Evolutionary conservation across 2,888 invertebrate genomes (phyloP).

Genomic region (Andrena bicolor): DNA sequence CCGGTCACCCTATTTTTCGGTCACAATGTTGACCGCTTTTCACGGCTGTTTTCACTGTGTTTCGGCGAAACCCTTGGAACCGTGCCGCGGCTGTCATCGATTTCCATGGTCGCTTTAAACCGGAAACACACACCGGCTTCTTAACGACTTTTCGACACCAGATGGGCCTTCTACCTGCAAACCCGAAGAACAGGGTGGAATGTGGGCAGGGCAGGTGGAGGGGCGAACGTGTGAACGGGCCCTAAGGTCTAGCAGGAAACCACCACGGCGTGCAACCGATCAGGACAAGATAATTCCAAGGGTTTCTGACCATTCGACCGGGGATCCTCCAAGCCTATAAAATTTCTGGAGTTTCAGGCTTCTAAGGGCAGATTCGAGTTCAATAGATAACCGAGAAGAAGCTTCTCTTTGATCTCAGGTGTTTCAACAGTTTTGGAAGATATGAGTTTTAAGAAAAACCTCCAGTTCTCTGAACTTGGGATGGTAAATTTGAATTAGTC

Average conservation of each 20-base stretch:
- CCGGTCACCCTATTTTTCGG: neutral
- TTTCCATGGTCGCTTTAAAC: slow-evolving; percentile 45
- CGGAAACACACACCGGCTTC: slow-evolving; percentile 53
- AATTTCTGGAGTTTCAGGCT: neutral
- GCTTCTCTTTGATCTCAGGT: neutral
- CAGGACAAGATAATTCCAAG: slow-evolving; percentile 50
- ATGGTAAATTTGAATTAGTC: too few species aligned
- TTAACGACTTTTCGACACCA: slow-evolving; percentile 69
- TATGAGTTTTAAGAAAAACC: too few species aligned
- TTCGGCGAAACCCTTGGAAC: slow-evolving; percentile 29
- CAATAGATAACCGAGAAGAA: neutral
- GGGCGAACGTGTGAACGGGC: slow-evolving; percentile 6
- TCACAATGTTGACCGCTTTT: slow-evolving; percentile 10
- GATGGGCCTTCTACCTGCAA: slow-evolving; percentile 58
- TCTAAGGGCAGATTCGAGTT: neutral
- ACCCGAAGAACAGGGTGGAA: slow-evolving; percentile 67
- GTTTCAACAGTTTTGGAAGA: neutral
- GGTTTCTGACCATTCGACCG: slow-evolving; percentile 8
- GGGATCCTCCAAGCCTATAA: neutral
- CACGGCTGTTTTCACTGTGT: slow-evolving; percentile 15
- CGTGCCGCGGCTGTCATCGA: slow-evolving; percentile 40
- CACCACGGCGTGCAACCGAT: slow-evolving; percentile 32
- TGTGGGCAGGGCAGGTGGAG: slow-evolving; percentile 71
- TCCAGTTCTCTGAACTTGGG: too few species aligned
- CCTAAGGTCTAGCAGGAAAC: slow-evolving; percentile 39